Conservation (phyloP, 2,888 invertebrate genomes). For the Drosophila mimetica region DNA sequence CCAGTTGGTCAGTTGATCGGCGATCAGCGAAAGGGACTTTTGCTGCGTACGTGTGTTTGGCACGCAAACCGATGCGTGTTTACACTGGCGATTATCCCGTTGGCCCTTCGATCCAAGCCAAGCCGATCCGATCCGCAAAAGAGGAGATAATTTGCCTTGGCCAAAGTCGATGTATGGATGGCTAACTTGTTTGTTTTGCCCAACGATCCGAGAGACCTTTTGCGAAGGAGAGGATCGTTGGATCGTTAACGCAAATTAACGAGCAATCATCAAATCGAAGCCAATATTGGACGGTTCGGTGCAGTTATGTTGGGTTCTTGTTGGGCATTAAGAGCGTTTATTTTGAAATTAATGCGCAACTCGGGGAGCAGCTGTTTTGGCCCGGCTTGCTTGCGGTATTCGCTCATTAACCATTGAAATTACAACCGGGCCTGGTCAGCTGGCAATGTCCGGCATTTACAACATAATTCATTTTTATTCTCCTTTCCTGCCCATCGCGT, state of each 20-base stretch:
- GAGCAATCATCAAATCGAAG: conserved; percentile 81
- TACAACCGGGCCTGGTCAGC: conserved; percentile 53
- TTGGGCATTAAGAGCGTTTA: conserved; percentile 64
- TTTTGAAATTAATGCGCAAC: conserved; percentile 70
- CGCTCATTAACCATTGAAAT: conserved; percentile 77
- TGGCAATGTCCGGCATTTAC: conserved; percentile 75
- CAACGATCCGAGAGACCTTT: conserved; percentile 16
- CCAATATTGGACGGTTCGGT: conserved; percentile 33
- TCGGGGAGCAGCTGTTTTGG: conserved; percentile 40
- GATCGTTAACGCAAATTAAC: conserved; percentile 82
- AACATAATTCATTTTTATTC: conserved; percentile 74
- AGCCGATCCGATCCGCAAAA: conserved; percentile 52
- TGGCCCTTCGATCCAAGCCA: conserved; percentile 35
- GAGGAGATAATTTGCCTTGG: conserved; percentile 80
- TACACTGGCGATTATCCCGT: conserved; percentile 76
- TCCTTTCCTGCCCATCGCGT: conserved; percentile 31
- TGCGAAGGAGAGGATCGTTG: conserved; percentile 1
- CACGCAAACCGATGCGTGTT: conserved; percentile 78
- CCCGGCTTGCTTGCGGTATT: conserved; percentile 68
- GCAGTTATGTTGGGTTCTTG: conserved; percentile 10
- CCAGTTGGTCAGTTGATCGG: conserved; percentile 41
- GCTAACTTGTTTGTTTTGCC: conserved; percentile 66
- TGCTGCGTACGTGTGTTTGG: conserved; percentile 72
- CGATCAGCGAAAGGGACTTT: conserved; percentile 39
- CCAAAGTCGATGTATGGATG: conserved; percentile 42